Evolutionary conservation across 2,797 vertebrate species (phyloP).

Genomic region (Spea hammondii): DNA sequence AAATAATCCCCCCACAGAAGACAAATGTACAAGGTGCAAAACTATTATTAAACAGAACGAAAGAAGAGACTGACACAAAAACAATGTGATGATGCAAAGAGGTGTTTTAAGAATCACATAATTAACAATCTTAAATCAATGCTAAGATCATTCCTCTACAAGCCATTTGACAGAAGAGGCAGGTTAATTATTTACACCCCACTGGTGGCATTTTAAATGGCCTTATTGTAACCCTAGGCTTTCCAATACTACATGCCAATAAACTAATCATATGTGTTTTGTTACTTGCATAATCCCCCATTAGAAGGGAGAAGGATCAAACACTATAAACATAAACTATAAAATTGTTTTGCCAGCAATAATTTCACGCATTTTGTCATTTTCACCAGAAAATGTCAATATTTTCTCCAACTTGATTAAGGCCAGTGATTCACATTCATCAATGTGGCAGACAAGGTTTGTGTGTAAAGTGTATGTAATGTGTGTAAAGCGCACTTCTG

Average conservation of each 20-base stretch:
- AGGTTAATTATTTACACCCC: slow-evolving; percentile 40
- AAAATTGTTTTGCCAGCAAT: slow-evolving; percentile 49
- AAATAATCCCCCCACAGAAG: background rate
- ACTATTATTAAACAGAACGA: background rate
- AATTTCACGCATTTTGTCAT: slow-evolving; percentile 45
- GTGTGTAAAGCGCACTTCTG: background rate
- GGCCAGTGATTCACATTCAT: slow-evolving; percentile 43
- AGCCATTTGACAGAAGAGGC: slow-evolving; percentile 15
- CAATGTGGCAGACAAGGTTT: slow-evolving; percentile 27
- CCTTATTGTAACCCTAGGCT: slow-evolving; percentile 16
- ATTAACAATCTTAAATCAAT: slow-evolving; percentile 41
- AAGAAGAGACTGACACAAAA: background rate
- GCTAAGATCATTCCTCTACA: slow-evolving; percentile 26
- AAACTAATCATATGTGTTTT: slow-evolving; percentile 43
- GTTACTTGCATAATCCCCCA: slow-evolving; percentile 33
- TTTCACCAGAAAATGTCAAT: slow-evolving; percentile 47
- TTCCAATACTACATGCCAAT: slow-evolving; percentile 35
- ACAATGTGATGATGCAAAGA: background rate
- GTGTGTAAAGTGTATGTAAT: slow-evolving; percentile 10
- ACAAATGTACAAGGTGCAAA: background rate
- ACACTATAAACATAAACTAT: slow-evolving; percentile 15
- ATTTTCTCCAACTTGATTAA: slow-evolving; percentile 41
- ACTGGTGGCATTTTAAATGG: slow-evolving; percentile 23
- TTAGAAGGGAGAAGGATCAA: slow-evolving; percentile 34
- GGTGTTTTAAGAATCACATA: slow-evolving; percentile 25